Percentiles rank a stretch among this genome's conserved stretches.
phyloP scores from a whole-genome alignment of 37 sponge, comb jelly and placozoan species.

The Trichoplax adhaerens region DNA sequence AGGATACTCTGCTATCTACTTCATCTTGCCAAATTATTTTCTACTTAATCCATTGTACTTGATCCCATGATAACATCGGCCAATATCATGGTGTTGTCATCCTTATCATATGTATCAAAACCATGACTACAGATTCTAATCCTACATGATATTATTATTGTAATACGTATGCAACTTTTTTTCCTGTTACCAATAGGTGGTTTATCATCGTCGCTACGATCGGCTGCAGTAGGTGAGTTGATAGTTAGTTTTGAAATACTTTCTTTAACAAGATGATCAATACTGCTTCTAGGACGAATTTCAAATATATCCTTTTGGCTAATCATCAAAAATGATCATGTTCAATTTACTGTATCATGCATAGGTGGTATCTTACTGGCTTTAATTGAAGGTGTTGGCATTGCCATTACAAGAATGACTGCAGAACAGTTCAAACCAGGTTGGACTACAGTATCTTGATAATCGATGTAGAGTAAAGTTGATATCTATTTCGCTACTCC shows the following conservation, averaged over 20 bases:
- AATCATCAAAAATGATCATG: too few species aligned
- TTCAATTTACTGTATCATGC: background rate
- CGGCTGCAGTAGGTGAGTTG: constrained; percentile 2
- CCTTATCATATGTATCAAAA: too few species aligned
- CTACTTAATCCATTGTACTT: background rate
- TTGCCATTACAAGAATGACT: constrained; percentile 52
- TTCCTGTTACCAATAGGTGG: background rate
- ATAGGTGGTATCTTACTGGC: constrained; percentile 79
- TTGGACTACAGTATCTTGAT: constrained; percentile 4
- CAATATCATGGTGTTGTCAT: too few species aligned
- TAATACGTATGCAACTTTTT: too few species aligned
- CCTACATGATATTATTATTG: too few species aligned
- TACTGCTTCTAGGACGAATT: too few species aligned
- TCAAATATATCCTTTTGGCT: too few species aligned
- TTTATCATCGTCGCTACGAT: background rate
- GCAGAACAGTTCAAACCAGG: constrained; percentile 79
- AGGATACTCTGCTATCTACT: background rate
- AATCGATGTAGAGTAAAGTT: background rate
- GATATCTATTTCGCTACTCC: background rate
- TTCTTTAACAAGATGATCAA: too few species aligned
- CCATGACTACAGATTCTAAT: too few species aligned
- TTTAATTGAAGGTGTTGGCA: constrained; percentile 79
- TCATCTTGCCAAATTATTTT: background rate
- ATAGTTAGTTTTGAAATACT: background rate
- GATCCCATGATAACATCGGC: too few species aligned